Evolutionary conservation across 1,140 invertebrate genomes (phyloP).

Genomic region (Hestina assimilis): DNA sequence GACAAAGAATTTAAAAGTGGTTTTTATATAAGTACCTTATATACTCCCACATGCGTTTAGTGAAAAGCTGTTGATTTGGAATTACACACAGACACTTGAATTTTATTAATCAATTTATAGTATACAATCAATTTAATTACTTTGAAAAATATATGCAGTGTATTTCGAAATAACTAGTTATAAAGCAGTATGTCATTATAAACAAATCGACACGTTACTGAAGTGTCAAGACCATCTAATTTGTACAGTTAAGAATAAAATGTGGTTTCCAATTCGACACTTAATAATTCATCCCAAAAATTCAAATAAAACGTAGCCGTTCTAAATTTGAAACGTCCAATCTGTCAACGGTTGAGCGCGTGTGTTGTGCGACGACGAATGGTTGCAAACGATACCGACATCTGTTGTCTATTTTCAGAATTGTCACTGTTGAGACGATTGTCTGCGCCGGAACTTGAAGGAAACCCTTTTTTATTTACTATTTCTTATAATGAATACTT

Average conservation of each 20-base stretch:
- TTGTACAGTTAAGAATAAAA: conserved; percentile 39
- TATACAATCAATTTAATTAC: too few species aligned
- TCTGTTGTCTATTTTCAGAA: conserved; percentile 74
- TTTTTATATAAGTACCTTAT: too few species aligned
- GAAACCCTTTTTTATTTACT: conserved; percentile 52
- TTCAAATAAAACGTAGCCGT: conserved; percentile 63
- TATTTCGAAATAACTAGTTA: not conserved
- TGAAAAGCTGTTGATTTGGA: too few species aligned
- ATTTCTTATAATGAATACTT: conserved; percentile 2
- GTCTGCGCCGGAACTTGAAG: conserved; percentile 60
- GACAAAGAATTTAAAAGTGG: too few species aligned
- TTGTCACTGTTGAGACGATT: conserved; percentile 57
- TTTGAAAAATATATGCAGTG: too few species aligned
- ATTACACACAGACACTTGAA: too few species aligned
- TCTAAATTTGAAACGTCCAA: conserved; percentile 72
- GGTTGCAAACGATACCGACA: conserved; percentile 67
- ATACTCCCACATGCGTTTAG: too few species aligned
- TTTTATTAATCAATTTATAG: too few species aligned
- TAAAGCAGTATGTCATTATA: conserved; percentile 15
- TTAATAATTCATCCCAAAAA: conserved; percentile 65
- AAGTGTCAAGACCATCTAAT: conserved; percentile 30
- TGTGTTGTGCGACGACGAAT: conserved; percentile 69
- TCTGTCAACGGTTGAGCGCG: conserved; percentile 71
- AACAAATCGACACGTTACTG: conserved; percentile 28
- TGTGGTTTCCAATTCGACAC: conserved; percentile 50